Evolutionary conservation across 2,888 invertebrate species (phyloP).

Genomic region (Tetheella fluctuosa): DNA sequence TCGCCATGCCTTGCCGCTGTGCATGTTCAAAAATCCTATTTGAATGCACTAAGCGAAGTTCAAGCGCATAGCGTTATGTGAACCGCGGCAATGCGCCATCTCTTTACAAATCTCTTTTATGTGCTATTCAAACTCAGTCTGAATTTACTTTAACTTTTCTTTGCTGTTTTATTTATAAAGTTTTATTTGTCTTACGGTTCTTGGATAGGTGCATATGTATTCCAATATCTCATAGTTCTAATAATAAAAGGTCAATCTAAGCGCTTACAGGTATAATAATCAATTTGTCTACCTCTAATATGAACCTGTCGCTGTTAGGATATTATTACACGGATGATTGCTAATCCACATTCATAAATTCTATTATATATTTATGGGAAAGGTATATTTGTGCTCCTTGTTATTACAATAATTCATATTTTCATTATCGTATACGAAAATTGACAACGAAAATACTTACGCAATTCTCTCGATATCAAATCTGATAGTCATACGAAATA

Average conservation of each 20-base stretch:
- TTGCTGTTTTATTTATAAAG: slow-evolving; percentile 23
- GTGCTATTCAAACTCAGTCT: slow-evolving; percentile 36
- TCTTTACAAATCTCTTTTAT: slow-evolving; percentile 40
- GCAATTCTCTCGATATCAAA: too few relatives aligned
- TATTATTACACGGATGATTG: background rate
- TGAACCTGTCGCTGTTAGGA: background rate
- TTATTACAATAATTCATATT: background rate
- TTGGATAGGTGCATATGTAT: background rate
- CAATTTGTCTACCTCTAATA: slow-evolving; percentile 25
- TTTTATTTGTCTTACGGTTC: background rate
- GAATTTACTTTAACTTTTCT: slow-evolving; percentile 35
- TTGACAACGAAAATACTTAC: too few relatives aligned
- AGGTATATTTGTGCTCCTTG: background rate
- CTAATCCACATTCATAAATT: background rate
- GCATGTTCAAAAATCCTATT: slow-evolving; percentile 41
- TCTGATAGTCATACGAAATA: too few relatives aligned
- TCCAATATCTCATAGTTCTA: too few relatives aligned
- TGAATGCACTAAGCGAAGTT: slow-evolving; percentile 36
- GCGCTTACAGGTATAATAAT: too few relatives aligned
- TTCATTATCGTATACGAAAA: too few relatives aligned
- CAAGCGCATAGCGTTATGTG: slow-evolving; percentile 22
- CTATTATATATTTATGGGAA: background rate
- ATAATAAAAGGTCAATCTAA: too few relatives aligned
- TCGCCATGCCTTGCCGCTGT: slow-evolving; percentile 13
- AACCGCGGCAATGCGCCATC: slow-evolving; percentile 31